A percentile compares a stretch with the other conserved stretches of the same genome.
Conservation (phyloP, 2,797 vertebrate species). For the Bryconaethiops microstoma region DNA sequence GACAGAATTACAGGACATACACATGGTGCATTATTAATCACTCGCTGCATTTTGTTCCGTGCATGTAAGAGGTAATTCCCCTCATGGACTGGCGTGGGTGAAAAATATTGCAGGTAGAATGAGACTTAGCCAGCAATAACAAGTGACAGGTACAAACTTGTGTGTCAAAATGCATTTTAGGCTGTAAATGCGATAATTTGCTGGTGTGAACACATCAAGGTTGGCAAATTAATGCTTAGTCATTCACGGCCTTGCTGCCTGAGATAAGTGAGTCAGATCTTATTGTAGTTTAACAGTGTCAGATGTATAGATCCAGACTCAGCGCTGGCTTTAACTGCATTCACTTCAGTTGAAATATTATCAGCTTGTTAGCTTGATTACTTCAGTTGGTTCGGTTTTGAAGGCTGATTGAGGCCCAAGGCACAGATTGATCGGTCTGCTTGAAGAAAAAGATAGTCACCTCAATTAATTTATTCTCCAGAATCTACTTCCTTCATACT, state of each 20-base stretch:
- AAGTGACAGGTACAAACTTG: slow-evolving; percentile 52
- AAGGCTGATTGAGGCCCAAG: neutral
- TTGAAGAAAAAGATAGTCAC: neutral
- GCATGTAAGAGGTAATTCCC: slow-evolving; percentile 45
- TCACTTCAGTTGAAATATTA: neutral
- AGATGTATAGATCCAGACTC: neutral
- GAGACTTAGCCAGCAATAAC: slow-evolving; percentile 43
- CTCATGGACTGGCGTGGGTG: slow-evolving; percentile 15
- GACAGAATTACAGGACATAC: neutral
- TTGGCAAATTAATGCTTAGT: slow-evolving; percentile 23
- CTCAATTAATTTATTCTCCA: neutral
- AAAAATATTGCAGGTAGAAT: slow-evolving; percentile 45
- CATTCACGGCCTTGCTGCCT: neutral
- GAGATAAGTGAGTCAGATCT: slow-evolving; percentile 8
- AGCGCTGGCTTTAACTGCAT: neutral
- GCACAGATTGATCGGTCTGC: neutral
- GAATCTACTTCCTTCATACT: neutral
- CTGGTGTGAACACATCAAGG: neutral
- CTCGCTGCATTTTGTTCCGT: slow-evolving; percentile 53
- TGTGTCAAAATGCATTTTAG: slow-evolving; percentile 52
- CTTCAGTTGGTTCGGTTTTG: neutral
- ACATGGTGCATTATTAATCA: slow-evolving; percentile 10
- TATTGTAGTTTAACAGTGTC: neutral
- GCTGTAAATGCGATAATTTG: slow-evolving; percentile 63
- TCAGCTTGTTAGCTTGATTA: neutral